These are phyloP conservation scores for Gorsachius magnificus DNA, from an alignment of 2,797 vertebrate genomes.

Conservation along the genomic window DNA sequence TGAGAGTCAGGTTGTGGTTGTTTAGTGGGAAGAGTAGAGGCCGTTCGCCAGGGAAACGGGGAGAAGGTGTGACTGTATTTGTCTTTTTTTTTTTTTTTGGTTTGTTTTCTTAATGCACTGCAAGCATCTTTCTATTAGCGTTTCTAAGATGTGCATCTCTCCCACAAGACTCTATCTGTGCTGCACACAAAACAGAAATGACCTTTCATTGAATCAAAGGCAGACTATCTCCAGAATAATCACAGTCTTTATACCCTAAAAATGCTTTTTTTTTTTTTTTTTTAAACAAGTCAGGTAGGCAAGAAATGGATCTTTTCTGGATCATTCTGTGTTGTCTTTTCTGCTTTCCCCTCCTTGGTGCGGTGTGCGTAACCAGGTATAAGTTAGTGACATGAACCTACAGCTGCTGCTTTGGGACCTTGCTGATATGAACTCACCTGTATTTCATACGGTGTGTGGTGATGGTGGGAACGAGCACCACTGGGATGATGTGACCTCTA, in stretches of 20 bases:
- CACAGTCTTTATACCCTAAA: neutral
- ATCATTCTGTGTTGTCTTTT: neutral
- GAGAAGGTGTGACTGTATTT: neutral
- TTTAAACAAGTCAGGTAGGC: neutral
- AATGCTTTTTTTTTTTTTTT: neutral
- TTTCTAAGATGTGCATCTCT: neutral
- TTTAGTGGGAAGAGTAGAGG: neutral
- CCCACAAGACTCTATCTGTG: neutral
- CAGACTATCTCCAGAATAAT: neutral
- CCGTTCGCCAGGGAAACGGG: accelerated
- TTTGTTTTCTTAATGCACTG: neutral
- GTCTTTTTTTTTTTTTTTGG: neutral
- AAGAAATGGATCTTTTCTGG: neutral
- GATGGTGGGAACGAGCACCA: neutral
- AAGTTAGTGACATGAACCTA: neutral
- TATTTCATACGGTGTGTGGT: neutral
- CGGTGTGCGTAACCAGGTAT: accelerated
- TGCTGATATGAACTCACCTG: accelerated
- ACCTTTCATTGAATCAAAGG: neutral
- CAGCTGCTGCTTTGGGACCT: neutral
- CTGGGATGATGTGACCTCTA: accelerated
- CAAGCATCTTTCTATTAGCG: neutral
- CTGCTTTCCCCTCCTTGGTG: neutral
- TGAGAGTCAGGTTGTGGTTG: neutral
- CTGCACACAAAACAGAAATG: neutral